Percentiles rank a stretch among this genome's conserved stretches.
Evolutionary conservation across 2,888 invertebrate genomes (phyloP).

Genomic region (Hololepta plana): DNA sequence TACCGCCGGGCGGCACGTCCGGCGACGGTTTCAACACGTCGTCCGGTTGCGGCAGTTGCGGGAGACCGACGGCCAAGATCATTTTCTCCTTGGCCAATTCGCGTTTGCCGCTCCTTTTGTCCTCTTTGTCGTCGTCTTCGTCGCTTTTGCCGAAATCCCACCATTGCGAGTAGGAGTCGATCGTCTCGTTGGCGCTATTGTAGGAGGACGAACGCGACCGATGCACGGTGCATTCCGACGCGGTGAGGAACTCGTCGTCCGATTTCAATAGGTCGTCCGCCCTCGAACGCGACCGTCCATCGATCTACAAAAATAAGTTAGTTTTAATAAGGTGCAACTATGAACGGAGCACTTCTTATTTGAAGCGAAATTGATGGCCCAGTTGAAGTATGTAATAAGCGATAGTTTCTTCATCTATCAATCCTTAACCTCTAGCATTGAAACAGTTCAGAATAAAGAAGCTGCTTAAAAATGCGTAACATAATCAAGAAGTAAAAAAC

Average conservation of each 20-base stretch:
- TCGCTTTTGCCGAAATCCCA: conserved; percentile 35
- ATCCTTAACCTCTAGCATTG: no score
- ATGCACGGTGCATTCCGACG: conserved; percentile 48
- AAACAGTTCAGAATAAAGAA: no score
- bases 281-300: no score
- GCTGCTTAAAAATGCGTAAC: no score
- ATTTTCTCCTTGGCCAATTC: conserved; percentile 25
- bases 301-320: no score
- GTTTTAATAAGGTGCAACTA: no score
- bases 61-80: conserved; percentile 26
- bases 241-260: conserved; percentile 46
- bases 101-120: conserved; percentile 25
- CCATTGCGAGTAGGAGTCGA: conserved; percentile 32
- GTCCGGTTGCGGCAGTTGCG: conserved; percentile 21
- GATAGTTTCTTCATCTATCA: no score
- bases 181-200: conserved; percentile 44
- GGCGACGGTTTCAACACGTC: conserved; percentile 24
- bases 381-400: no score
- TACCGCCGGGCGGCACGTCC: conserved; percentile 27
- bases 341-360: no score
- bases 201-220: conserved; percentile 50
- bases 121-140: conserved; percentile 21
- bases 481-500: no score
- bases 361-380: no score
- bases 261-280: no score